Percentiles rank a stretch among this genome's conserved stretches.
Conservation (phyloP, 1,140 invertebrate genomes). For the Triops longicaudatus region DNA sequence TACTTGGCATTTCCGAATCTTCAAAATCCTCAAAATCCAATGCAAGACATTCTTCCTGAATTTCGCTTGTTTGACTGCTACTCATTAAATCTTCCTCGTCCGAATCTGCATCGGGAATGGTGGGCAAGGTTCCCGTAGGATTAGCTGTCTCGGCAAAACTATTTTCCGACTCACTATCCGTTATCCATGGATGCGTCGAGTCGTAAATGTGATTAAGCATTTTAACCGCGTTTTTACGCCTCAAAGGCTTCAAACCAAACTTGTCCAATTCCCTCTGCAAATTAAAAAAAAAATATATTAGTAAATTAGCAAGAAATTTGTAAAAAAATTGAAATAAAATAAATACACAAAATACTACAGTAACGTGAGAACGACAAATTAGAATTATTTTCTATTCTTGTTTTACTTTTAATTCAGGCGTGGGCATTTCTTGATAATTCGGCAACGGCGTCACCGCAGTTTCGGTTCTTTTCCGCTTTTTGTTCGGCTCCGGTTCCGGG, state of each 20-base stretch:
- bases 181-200: constrained; percentile 39
- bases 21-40: neutral
- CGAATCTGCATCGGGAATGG: neutral
- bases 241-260: constrained; percentile 42
- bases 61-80: neutral
- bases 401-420: constrained; percentile 41
- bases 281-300: constrained; percentile 18
- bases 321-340: neutral
- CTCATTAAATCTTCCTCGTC: neutral
- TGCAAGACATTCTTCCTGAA: neutral
- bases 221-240: constrained; percentile 40
- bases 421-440: constrained; percentile 40
- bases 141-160: constrained; percentile 24
- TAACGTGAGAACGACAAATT: constrained; percentile 25
- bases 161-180: constrained; percentile 31
- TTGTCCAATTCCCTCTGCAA: constrained; percentile 42
- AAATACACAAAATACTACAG: constrained; percentile 30
- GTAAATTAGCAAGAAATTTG: constrained; percentile 1
- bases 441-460: constrained; percentile 37
- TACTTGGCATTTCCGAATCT: neutral
- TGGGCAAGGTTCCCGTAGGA: neutral
- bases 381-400: too few relatives aligned
- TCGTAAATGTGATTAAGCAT: constrained; percentile 44
- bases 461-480: constrained; percentile 22
- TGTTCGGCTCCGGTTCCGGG: neutral